Evolutionary conservation across 64 coral and sea anemone species (phyloP), one percentile per base, ranked within the genome.

Genomic region (Anthopleura sola): DNA sequence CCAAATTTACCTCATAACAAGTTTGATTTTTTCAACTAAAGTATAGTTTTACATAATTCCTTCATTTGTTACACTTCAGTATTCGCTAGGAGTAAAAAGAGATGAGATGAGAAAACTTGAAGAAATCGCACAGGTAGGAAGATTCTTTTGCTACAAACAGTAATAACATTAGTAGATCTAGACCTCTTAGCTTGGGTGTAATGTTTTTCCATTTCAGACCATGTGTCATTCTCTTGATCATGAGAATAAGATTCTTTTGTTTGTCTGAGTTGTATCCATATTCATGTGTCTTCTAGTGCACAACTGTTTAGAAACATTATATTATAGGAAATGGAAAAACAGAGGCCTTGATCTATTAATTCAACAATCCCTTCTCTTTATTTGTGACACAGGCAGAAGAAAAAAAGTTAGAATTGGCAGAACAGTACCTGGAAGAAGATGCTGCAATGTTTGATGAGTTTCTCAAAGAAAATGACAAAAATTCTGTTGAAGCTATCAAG

Each of bases 81-180:
- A 99, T 88, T 99, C 97, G 19, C 86, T 99, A 36, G 97, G 97
- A 62, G 97, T 99, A 37, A 99, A 99, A 83, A 75, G 97, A 76
- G 97, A 99, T 90, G 97, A 99, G 89, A 99, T 99, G 97, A 99
- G 97, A 75, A 99, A 99, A 78, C 71, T 99, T 49, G 96, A 98
- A 92, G 96, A 98, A 84, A 98, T 98, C 75, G 96, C 96, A 32
- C 95, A 93, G 90, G 90, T 95, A 55, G 47, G 90, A 60, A 2
- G 40, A 44, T 8, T 44, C 40, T 44, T 44, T 44, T 44, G 40
- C 40, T 44, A 44, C n/a, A n/a, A n/a, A n/a, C n/a, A n/a, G n/a
- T n/a, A n/a, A n/a, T n/a, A n/a, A n/a, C n/a, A n/a, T n/a, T n/a
- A n/a, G n/a, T n/a, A n/a, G n/a, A n/a, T n/a, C n/a, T n/a, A n/a